Conservation (phyloP, 1,140 invertebrate genomes). For the Leucophenga varia region DNA sequence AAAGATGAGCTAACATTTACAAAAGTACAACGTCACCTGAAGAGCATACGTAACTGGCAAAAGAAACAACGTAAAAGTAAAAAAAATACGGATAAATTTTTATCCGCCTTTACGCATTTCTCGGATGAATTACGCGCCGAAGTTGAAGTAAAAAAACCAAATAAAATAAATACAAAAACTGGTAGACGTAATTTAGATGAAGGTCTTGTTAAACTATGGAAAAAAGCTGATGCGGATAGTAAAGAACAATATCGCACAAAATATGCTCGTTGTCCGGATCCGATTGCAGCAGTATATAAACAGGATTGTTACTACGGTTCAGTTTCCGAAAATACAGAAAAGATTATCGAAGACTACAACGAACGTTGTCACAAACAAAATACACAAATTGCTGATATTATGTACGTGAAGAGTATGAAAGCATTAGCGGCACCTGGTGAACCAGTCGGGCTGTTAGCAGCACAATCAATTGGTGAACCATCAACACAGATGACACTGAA, state of each 20-base stretch:
- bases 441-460: constrained; percentile 92
- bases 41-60: constrained; percentile 64
- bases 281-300: constrained; percentile 67
- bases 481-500: constrained; percentile 99
- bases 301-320: constrained; percentile 78
- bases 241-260: constrained; percentile 58
- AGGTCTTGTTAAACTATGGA: constrained; percentile 67
- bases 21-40: constrained; percentile 60
- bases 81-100: constrained; percentile 45
- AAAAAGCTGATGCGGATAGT: constrained; percentile 61
- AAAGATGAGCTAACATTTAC: constrained; percentile 62
- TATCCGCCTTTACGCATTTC: constrained; percentile 45
- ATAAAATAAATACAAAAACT: constrained; percentile 44
- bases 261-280: constrained; percentile 67
- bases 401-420: constrained; percentile 76
- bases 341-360: constrained; percentile 68
- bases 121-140: constrained; percentile 46
- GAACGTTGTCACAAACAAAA: constrained; percentile 54
- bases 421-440: constrained; percentile 87
- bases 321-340: constrained; percentile 77
- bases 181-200: constrained; percentile 45
- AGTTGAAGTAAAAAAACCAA: constrained; percentile 37
- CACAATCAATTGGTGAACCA: constrained; percentile 96
- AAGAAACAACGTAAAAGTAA: constrained; percentile 58
- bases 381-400: constrained; percentile 63